phyloP scores from a whole-genome alignment of 2,888 invertebrate genomes.

The Diplazon laetatorius region DNA sequence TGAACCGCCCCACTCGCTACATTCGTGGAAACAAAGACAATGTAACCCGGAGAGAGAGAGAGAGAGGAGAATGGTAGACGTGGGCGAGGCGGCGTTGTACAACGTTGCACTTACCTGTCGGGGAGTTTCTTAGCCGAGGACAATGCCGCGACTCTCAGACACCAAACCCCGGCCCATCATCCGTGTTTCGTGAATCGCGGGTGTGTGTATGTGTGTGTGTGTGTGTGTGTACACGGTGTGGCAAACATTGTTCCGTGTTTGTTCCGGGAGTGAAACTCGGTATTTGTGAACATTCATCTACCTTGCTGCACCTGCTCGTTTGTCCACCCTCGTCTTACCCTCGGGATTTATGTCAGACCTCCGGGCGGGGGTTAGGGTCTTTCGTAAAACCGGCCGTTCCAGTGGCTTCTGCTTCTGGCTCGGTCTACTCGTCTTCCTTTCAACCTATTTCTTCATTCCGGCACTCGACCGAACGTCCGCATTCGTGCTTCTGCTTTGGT shows the following conservation, averaged over 20 bases:
- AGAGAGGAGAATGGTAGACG: slow-evolving; percentile 24
- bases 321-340: slow-evolving; percentile 57
- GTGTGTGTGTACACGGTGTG: slow-evolving; percentile 11
- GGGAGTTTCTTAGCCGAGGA: slow-evolving; percentile 59
- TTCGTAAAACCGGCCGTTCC: slow-evolving; percentile 27
- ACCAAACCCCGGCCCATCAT: slow-evolving; percentile 47
- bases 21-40: slow-evolving; percentile 58
- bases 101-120: slow-evolving; percentile 56
- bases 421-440: background rate
- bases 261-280: background rate
- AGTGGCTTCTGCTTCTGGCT: slow-evolving; percentile 53
- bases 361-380: slow-evolving; percentile 5
- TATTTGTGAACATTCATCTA: slow-evolving; percentile 43
- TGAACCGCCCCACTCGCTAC: slow-evolving; percentile 32
- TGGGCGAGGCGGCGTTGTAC: slow-evolving; percentile 56
- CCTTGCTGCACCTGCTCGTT: slow-evolving; percentile 53
- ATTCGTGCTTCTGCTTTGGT: slow-evolving; percentile 18
- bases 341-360: slow-evolving; percentile 59
- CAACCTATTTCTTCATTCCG: too few species aligned
- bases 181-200: slow-evolving; percentile 31
- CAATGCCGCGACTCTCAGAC: slow-evolving; percentile 47
- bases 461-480: background rate
- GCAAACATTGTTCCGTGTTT: slow-evolving; percentile 34
- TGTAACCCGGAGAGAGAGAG: slow-evolving; percentile 45
- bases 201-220: too few species aligned